Percentiles rank a stretch among this genome's conserved stretches.
Evolutionary conservation across 2,888 invertebrate genomes (phyloP).

Genomic region (Lordiphosa andalusiaca): DNA sequence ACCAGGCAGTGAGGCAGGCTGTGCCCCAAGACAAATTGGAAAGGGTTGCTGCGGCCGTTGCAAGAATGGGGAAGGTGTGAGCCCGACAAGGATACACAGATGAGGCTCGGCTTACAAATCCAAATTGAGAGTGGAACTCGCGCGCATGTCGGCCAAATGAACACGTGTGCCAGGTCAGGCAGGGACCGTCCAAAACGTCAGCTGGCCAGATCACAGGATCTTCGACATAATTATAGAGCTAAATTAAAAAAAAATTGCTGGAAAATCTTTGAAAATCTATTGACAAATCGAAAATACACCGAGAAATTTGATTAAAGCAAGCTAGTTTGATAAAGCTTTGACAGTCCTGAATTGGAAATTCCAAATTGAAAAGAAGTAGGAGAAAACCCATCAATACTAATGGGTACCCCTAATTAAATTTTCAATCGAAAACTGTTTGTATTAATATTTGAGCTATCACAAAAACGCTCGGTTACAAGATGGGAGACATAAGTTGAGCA

Average conservation of each 20-base stretch:
- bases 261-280: constrained; percentile 6
- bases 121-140: constrained; percentile 61
- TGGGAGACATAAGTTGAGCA: no score
- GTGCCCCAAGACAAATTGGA: constrained; percentile 43
- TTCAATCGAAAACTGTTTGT: no score
- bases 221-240: constrained; percentile 20
- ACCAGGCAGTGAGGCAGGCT: constrained; percentile 8
- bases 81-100: constrained; percentile 56
- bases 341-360: no score
- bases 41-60: constrained; percentile 51
- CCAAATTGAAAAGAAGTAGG: no score
- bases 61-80: constrained; percentile 58
- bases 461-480: no score
- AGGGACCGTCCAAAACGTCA: constrained; percentile 21
- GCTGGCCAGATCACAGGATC: constrained; percentile 24
- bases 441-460: no score
- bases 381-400: no score
- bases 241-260: constrained; percentile 9
- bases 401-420: no score
- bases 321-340: no score
- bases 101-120: constrained; percentile 60
- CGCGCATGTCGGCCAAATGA: constrained; percentile 57
- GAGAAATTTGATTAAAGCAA: no score
- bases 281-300: neutral
- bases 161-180: constrained; percentile 65